A percentile compares a stretch with the other conserved stretches of the same genome.
phyloP scores from a whole-genome alignment of 2,113 vertebrate species.

The Raja brachyura region DNA sequence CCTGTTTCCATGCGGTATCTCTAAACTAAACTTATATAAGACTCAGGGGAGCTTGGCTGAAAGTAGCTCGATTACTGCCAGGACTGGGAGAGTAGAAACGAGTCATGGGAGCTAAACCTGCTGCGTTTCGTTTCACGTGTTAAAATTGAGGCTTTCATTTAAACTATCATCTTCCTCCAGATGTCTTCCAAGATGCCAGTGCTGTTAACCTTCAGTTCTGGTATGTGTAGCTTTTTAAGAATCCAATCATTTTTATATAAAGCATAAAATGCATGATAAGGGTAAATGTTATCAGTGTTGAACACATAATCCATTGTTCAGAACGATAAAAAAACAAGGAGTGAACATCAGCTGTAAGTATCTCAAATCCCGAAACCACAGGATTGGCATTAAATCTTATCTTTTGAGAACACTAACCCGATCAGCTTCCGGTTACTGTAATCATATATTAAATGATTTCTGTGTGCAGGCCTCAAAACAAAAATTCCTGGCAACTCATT shows the following conservation, averaged over 20 bases:
- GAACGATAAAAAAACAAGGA: neutral
- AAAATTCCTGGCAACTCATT: neutral
- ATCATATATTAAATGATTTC: neutral
- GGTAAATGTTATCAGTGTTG: neutral
- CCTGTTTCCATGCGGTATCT: too few relatives aligned
- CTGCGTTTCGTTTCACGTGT: neutral
- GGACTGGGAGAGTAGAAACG: neutral
- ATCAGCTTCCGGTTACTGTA: neutral
- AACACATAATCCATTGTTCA: neutral
- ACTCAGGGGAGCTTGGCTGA: too few relatives aligned
- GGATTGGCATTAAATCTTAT: neutral
- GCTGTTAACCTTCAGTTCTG: neutral
- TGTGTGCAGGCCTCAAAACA: neutral
- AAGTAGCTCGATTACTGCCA: neutral
- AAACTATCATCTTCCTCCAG: neutral
- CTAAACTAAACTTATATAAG: too few relatives aligned
- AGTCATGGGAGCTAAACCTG: neutral
- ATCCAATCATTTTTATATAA: neutral
- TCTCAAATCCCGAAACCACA: neutral
- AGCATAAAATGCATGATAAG: neutral
- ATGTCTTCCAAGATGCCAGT: neutral
- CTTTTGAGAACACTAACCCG: neutral
- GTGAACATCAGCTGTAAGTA: neutral
- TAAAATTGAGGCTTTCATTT: neutral
- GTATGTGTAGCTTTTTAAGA: neutral